Percentiles rank a stretch among this genome's conserved stretches.
Conservation (phyloP, 1,140 invertebrate species). For the Sarcophaga bullata region DNA sequence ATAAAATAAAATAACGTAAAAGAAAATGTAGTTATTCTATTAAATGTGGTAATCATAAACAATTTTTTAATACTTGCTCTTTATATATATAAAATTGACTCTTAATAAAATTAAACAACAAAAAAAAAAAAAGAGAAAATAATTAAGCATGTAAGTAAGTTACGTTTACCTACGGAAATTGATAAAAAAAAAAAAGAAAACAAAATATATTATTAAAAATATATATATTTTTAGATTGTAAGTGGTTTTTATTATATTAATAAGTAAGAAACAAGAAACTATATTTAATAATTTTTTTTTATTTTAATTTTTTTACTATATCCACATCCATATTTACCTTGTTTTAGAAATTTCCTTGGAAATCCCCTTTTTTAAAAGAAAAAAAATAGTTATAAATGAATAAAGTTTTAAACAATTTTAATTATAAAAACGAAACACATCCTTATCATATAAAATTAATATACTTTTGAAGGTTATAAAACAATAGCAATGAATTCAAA, state of each 20-base stretch:
- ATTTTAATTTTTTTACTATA: no score
- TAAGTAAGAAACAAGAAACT: not conserved
- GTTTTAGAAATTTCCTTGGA: no score
- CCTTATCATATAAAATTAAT: not conserved
- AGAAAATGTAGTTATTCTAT: no score
- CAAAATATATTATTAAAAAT: not conserved
- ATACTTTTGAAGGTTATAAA: conserved; percentile 3
- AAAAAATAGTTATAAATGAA: no score
- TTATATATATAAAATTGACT: not conserved
- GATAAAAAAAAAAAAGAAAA: no score
- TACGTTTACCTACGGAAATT: not conserved
- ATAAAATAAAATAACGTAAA: conserved; percentile 14
- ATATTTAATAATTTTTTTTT: no score
- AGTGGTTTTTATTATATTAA: conserved; percentile 25
- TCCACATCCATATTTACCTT: no score
- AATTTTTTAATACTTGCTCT: conserved; percentile 24
- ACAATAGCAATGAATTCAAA: no score
- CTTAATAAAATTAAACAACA: not conserved
- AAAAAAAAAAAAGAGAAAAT: conserved; percentile 13
- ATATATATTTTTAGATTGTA: not conserved
- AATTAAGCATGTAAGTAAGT: not conserved
- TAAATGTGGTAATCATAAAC: not conserved
- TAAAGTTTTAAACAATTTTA: conserved; percentile 11
- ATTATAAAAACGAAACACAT: not conserved
- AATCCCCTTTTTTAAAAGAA: no score